Evolutionary conservation across 2,113 vertebrate species (phyloP).

Genomic region (Nycticebus coucang): DNA sequence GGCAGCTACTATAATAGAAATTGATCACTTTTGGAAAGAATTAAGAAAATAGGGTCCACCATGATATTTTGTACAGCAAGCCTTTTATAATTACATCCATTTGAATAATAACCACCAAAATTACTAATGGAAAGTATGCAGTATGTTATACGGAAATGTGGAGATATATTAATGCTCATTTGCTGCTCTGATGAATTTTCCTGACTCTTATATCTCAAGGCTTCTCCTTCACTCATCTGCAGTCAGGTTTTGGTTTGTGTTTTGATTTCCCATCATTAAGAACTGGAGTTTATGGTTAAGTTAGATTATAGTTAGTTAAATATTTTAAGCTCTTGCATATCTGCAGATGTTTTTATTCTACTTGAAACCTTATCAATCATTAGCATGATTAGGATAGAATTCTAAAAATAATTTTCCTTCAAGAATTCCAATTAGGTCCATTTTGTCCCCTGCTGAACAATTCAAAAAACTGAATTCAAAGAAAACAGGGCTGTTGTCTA

Average conservation of each 20-base stretch:
- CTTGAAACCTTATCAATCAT: neutral
- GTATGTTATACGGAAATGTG: neutral
- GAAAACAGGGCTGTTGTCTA: neutral
- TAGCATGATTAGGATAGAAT: neutral
- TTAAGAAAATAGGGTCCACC: neutral
- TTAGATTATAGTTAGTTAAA: neutral
- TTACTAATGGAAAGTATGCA: neutral
- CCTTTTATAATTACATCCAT: neutral
- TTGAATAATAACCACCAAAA: neutral
- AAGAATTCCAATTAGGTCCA: neutral
- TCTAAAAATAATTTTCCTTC: neutral
- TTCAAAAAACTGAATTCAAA: neutral
- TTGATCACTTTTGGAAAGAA: neutral
- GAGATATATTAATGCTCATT: neutral
- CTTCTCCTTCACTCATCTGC: neutral
- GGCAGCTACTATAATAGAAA: neutral
- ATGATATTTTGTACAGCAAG: neutral
- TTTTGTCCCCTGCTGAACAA: neutral
- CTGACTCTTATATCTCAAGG: neutral
- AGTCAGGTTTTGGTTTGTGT: neutral
- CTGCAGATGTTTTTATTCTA: neutral
- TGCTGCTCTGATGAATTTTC: neutral
- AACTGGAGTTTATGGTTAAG: neutral
- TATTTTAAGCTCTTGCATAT: neutral
- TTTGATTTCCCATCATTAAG: neutral